Evolutionary conservation across 1,140 invertebrate species (phyloP).

Genomic region (Mycetomoellerius zeteki): DNA sequence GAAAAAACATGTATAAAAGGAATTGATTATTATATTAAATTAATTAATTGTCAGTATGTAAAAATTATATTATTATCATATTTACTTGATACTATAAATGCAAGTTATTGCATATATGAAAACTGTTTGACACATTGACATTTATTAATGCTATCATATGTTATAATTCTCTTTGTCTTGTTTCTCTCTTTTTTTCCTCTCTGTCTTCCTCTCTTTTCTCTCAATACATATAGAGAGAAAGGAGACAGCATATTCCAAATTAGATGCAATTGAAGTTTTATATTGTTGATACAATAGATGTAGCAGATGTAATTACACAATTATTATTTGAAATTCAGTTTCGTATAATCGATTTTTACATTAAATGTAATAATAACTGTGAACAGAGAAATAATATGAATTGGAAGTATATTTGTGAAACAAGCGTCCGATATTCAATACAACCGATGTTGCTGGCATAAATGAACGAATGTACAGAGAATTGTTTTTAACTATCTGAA

Average conservation of each 20-base stretch:
- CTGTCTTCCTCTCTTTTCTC: not conserved
- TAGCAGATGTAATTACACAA: constrained; percentile 29
- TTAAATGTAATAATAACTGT: constrained; percentile 39
- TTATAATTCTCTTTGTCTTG: not conserved
- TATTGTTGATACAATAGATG: constrained; percentile 38
- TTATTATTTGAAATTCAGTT: constrained; percentile 34
- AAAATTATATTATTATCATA: constrained; percentile 1
- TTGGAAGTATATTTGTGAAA: constrained; percentile 20
- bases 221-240: not conserved
- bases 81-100: constrained; percentile 2
- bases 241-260: not conserved
- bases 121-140: constrained; percentile 29
- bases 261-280: not conserved
- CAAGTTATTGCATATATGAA: constrained; percentile 32
- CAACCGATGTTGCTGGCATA: constrained; percentile 3
- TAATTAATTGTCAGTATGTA: constrained; percentile 40
- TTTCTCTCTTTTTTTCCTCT: not conserved
- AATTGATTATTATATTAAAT: constrained; percentile 40
- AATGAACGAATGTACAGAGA: constrained; percentile 32
- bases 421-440: constrained; percentile 5
- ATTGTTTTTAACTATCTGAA: constrained; percentile 48
- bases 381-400: constrained; percentile 21
- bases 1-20: not conserved
- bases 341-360: constrained; percentile 37
- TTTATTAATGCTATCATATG: constrained; percentile 46